phyloP scores from a whole-genome alignment of 1,140 invertebrate genomes.

The Trissolcus basalis region DNA sequence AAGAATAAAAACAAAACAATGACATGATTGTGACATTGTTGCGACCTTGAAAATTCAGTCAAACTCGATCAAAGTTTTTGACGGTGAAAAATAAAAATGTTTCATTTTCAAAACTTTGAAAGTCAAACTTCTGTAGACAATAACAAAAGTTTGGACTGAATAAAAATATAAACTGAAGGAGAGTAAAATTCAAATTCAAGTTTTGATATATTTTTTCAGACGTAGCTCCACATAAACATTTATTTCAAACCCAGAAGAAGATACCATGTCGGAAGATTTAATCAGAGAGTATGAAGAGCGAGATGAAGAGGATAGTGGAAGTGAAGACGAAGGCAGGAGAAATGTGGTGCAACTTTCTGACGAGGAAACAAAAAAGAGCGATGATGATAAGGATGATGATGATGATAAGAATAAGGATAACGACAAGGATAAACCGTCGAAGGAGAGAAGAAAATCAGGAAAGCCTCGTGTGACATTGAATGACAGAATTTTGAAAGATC shows the following conservation, averaged over 20 bases:
- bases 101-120: too few relatives aligned
- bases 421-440: not conserved
- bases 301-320: constrained; percentile 19
- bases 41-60: too few relatives aligned
- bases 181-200: too few relatives aligned
- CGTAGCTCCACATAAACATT: constrained; percentile 4
- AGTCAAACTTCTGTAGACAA: too few relatives aligned
- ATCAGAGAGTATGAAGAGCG: constrained; percentile 47
- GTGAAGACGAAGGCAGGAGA: not conserved
- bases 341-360: constrained; percentile 2
- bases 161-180: not conserved
- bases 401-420: constrained; percentile 30
- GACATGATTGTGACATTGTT: too few relatives aligned
- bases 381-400: not conserved
- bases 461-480: constrained; percentile 18
- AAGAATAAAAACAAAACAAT: constrained; percentile 40
- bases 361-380: not conserved
- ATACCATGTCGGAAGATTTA: constrained; percentile 6
- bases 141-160: not conserved
- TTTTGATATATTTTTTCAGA: constrained; percentile 26
- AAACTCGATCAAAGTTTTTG: too few relatives aligned
- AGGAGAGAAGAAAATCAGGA: constrained; percentile 15
- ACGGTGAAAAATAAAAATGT: too few relatives aligned
- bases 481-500: constrained; percentile 82
- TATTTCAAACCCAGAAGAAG: constrained; percentile 3